phyloP scores from a whole-genome alignment of 1,140 invertebrate genomes.

The Choristoneura fumiferana region DNA sequence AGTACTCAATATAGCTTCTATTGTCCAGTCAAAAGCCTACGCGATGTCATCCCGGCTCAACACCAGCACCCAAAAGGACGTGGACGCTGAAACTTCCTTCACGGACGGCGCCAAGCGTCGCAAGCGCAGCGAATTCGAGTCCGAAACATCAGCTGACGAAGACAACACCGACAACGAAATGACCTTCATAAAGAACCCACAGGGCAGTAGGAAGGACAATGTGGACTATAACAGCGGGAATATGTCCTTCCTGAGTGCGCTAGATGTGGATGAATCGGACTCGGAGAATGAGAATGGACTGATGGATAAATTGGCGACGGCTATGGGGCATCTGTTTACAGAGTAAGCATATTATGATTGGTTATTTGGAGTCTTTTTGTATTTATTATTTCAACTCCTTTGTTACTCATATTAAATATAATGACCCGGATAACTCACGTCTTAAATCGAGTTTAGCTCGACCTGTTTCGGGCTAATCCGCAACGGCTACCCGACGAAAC shows the following conservation, averaged over 20 bases:
- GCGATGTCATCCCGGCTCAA: conserved; percentile 80
- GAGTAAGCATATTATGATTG: conserved; percentile 69
- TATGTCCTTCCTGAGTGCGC: conserved; percentile 74
- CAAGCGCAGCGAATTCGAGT: conserved; percentile 71
- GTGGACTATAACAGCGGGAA: conserved; percentile 46
- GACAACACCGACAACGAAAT: conserved; percentile 80
- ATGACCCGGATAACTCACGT: no score
- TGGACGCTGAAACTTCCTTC: conserved; percentile 42
- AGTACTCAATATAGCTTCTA: no score
- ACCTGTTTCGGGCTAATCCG: no score
- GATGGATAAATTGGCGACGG: conserved; percentile 84
- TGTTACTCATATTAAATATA: conserved; percentile 18
- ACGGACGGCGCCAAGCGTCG: conserved; percentile 41
- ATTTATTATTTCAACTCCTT: conserved; percentile 6
- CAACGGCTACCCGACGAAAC: no score
- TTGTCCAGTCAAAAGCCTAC: conserved; percentile 81
- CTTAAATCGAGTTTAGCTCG: no score
- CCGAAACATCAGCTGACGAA: conserved; percentile 82
- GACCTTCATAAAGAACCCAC: conserved; percentile 78
- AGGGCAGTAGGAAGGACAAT: conserved; percentile 59
- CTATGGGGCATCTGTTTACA: conserved; percentile 86
- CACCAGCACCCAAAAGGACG: conserved; percentile 57
- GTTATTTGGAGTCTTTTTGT: no score
- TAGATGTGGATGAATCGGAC: conserved; percentile 88
- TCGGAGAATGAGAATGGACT: conserved; percentile 87